These are phyloP conservation scores for Poeciliopsis gracilis DNA, from an alignment of 2,797 vertebrate genomes.

Conservation along the genomic window DNA sequence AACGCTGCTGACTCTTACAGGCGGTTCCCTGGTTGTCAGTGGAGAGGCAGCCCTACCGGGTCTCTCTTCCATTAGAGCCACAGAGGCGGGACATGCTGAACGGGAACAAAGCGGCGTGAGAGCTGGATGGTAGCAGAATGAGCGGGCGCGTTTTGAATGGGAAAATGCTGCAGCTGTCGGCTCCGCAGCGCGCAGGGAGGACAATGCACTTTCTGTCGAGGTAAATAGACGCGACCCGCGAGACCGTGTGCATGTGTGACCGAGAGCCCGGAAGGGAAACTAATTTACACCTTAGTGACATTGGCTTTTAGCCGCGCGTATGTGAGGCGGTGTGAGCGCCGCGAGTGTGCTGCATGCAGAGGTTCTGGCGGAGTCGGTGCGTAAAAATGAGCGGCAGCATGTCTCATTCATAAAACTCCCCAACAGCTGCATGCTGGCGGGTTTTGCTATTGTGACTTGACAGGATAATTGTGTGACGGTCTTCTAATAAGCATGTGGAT, in stretches of 20 bases:
- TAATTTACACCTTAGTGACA: slow-evolving; percentile 37
- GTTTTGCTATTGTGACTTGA: slow-evolving; percentile 32
- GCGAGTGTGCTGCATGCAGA: slow-evolving; percentile 19
- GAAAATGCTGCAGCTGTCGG: slow-evolving; percentile 82
- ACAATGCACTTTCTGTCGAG: slow-evolving; percentile 85
- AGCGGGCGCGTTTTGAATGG: slow-evolving; percentile 83
- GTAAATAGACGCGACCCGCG: slow-evolving; percentile 63
- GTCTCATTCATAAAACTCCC: slow-evolving; percentile 71
- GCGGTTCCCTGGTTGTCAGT: slow-evolving; percentile 49
- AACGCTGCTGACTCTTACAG: slow-evolving; percentile 69
- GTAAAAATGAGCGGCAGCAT: slow-evolving; percentile 60
- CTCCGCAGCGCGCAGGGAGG: slow-evolving; percentile 78
- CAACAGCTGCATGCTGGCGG: slow-evolving; percentile 49
- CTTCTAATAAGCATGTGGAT: not conserved
- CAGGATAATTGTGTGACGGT: not conserved
- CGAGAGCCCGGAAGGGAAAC: slow-evolving; percentile 24
- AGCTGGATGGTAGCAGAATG: slow-evolving; percentile 68
- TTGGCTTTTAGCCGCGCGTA: not conserved
- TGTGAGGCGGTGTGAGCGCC: not conserved
- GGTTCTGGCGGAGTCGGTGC: slow-evolving; percentile 44
- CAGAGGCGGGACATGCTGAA: slow-evolving; percentile 59
- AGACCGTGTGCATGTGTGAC: not conserved
- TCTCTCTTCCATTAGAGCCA: not conserved
- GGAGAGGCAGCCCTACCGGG: slow-evolving; percentile 30
- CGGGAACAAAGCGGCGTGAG: slow-evolving; percentile 70